A percentile compares a stretch with the other conserved stretches of the same genome.
phyloP scores from a whole-genome alignment of 2,888 invertebrate species.

The Troides oblongomaculatus region DNA sequence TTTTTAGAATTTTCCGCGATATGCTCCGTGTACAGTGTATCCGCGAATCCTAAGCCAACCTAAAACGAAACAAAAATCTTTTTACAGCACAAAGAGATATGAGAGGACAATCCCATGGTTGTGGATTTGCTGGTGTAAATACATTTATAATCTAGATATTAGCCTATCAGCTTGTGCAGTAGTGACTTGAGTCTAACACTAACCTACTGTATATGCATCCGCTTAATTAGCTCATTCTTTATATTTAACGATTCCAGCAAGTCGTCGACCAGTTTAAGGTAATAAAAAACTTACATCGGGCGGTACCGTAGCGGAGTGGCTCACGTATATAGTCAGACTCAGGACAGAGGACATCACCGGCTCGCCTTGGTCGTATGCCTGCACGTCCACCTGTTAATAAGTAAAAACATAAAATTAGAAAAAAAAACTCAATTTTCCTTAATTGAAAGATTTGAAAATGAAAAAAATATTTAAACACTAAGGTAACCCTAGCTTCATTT shows the following conservation, averaged over 20 bases:
- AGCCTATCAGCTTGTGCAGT: no score
- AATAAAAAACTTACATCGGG: conserved; percentile 68
- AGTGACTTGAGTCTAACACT: no score
- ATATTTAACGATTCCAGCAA: no score
- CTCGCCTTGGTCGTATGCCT: conserved; percentile 92
- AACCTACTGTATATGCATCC: no score
- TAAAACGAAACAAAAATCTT: conserved; percentile 44
- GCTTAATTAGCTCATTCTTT: no score
- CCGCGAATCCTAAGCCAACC: conserved; percentile 92
- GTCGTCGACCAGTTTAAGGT: neutral
- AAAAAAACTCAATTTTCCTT: neutral
- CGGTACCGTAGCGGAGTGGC: conserved; percentile 87
- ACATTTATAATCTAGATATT: no score
- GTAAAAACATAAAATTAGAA: neutral
- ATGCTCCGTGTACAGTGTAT: conserved; percentile 90
- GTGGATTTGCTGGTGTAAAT: no score
- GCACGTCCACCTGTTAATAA: conserved; percentile 86
- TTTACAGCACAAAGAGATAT: neutral
- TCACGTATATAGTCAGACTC: conserved; percentile 90
- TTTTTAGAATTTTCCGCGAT: conserved; percentile 87
- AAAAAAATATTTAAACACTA: neutral
- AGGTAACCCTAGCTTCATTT: conserved; percentile 23
- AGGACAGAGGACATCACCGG: conserved; percentile 91
- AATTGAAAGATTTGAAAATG: no score
- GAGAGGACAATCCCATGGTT: no score